Conservation (phyloP, 2,888 invertebrate species). For the Polymixis lichenea region DNA sequence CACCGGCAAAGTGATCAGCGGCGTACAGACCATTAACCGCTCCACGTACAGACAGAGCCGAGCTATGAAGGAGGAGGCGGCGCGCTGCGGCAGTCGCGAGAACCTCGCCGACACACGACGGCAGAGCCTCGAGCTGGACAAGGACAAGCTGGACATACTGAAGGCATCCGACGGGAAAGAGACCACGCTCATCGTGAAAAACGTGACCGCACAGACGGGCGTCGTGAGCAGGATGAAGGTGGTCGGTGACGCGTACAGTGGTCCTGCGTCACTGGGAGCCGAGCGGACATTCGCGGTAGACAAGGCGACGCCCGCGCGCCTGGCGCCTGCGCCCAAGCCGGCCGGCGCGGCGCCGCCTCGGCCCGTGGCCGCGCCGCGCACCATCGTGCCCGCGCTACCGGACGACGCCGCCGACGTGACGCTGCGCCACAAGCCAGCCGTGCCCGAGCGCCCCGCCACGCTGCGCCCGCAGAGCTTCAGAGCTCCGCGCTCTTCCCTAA, state of each 20-base stretch:
- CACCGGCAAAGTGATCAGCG: conserved; percentile 86
- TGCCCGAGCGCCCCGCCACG: conserved; percentile 95
- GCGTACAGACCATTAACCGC: conserved; percentile 91
- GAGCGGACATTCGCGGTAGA: conserved; percentile 61
- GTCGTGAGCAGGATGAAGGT: conserved; percentile 86
- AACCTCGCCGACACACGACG: conserved; percentile 85
- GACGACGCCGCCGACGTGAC: conserved; percentile 85
- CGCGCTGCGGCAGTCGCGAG: conserved; percentile 83
- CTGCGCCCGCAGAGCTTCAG: conserved; percentile 91
- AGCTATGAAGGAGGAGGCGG: conserved; percentile 86
- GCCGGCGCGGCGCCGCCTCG: conserved; percentile 73
- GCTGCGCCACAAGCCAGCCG: conserved; percentile 93
- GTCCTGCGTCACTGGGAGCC: conserved; percentile 81
- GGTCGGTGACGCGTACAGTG: conserved; percentile 76
- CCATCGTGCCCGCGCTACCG: conserved; percentile 75
- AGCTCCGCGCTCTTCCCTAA: conserved; percentile 80
- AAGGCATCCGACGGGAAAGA: conserved; percentile 72
- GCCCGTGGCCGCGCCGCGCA: conserved; percentile 84
- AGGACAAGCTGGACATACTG: conserved; percentile 82
- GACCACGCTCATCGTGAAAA: conserved; percentile 80
- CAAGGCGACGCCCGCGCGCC: conserved; percentile 64
- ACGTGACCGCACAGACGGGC: conserved; percentile 86
- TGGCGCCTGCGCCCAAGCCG: conserved; percentile 62
- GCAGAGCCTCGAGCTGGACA: conserved; percentile 90
- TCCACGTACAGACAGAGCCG: conserved; percentile 89